A percentile compares a stretch with the other conserved stretches of the same genome.
Conservation (phyloP, 2,888 invertebrate genomes). For the Hirtodrosophila histrioides region DNA sequence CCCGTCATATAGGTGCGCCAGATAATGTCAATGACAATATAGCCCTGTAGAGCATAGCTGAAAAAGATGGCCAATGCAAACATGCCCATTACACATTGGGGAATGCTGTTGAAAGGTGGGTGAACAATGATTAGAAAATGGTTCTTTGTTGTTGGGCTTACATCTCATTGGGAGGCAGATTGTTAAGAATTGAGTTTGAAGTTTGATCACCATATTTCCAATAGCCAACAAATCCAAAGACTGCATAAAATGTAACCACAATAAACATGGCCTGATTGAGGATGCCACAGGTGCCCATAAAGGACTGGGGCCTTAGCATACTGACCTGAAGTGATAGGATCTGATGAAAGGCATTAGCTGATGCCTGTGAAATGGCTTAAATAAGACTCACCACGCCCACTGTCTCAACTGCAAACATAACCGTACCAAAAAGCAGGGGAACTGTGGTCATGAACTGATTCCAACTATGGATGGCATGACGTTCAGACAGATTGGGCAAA, state of each 20-base stretch:
- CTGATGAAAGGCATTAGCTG: slow-evolving; percentile 84
- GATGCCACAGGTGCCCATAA: slow-evolving; percentile 94
- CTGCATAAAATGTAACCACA: slow-evolving; percentile 91
- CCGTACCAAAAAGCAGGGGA: slow-evolving; percentile 95
- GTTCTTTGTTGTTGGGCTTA: slow-evolving; percentile 76
- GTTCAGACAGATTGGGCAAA: slow-evolving; percentile 85
- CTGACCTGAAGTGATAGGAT: slow-evolving; percentile 97
- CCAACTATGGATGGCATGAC: slow-evolving; percentile 84
- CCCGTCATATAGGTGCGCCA: slow-evolving; percentile 86
- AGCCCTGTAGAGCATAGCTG: slow-evolving; percentile 97
- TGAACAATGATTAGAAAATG: background rate
- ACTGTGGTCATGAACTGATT: slow-evolving; percentile 77
- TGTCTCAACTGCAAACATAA: slow-evolving; percentile 95
- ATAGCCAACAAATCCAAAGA: slow-evolving; percentile 96
- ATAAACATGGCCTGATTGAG: slow-evolving; percentile 93
- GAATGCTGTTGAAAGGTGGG: slow-evolving; percentile 86
- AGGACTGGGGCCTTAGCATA: slow-evolving; percentile 94
- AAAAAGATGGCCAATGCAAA: slow-evolving; percentile 94
- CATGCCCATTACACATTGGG: slow-evolving; percentile 90
- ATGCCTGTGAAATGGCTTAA: background rate
- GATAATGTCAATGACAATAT: slow-evolving; percentile 97
- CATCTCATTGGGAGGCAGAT: slow-evolving; percentile 89
- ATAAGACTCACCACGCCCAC: slow-evolving; percentile 89
- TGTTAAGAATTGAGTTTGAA: slow-evolving; percentile 92
- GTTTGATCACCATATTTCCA: slow-evolving; percentile 91